Base-by-base conservation (phyloP, 2,113 vertebrate genomes). In the Caranx melampygus region DNA sequence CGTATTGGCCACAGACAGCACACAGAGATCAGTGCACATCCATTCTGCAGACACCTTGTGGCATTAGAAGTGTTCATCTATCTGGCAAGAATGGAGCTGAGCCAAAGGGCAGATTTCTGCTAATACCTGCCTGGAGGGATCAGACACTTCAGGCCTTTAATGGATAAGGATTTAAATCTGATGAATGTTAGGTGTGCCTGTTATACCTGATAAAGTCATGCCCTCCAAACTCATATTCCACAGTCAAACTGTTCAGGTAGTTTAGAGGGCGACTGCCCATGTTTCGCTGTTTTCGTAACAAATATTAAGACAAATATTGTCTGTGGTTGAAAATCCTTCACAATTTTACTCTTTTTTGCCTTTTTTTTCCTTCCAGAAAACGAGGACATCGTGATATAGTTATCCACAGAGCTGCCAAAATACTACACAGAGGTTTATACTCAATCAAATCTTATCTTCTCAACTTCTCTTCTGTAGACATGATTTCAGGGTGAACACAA, bases 11-110 rank as follows among this genome's bases (percentile, higher is more conserved):
- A 72, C 62, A 71, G 72, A 82, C n/a, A 34, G 44, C 85, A 65
- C 69, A 60, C 82, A 81, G 65, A 83, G 47, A 84, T 87, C 83
- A 89, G 62, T 84, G 76, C 76, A 73, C 78, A 88, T 90, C 79
- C 73, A 75, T 91, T 83, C 69, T 78, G 67, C 63, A 79, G 88
- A 87, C 80, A 78, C 80, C 75, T 68, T 60, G 61, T 51, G 67
- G 52, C 68, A 82, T 85, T 77, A 77, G 59, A 54, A 20, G 60
- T 65, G 35, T 77, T 83, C 75, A 89, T 90, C 78, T 75, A 73
- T 90, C 75, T 34, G n/a, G 37, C 54, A 47, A 65, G 76, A 79
- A 75, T 87, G 79, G 70, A 81, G 67, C 68, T 42, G 70, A 68
- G 85, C 88, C 84, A 85, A 82, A 89, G 87, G 84, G 60, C 65